phyloP scores from a whole-genome alignment of 1,140 invertebrate species.

The Alviniconcha marisindica region DNA sequence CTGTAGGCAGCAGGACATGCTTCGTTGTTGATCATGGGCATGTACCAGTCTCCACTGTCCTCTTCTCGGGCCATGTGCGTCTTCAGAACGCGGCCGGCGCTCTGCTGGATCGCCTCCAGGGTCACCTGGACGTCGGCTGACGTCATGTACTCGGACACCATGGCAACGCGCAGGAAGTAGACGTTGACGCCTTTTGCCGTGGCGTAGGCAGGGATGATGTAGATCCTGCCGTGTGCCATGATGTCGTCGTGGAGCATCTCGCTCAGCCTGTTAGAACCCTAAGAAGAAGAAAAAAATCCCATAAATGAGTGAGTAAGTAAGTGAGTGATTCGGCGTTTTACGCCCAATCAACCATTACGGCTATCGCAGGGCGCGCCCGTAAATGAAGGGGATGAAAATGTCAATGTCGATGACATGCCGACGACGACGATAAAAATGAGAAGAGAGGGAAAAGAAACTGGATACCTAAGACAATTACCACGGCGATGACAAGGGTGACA shows the following conservation, averaged over 20 bases:
- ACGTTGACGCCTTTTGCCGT: constrained; percentile 32
- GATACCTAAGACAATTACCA: too few relatives aligned
- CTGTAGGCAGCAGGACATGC: constrained; percentile 30
- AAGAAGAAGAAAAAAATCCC: not conserved
- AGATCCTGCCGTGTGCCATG: constrained; percentile 51
- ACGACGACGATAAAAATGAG: not conserved
- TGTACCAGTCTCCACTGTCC: constrained; percentile 31
- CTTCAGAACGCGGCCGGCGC: constrained; percentile 43
- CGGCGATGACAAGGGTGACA: too few relatives aligned
- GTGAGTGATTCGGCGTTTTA: too few relatives aligned
- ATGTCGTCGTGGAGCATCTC: constrained; percentile 56
- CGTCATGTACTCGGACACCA: constrained; percentile 57
- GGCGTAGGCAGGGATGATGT: constrained; percentile 56
- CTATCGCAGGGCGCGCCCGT: not conserved
- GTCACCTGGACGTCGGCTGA: constrained; percentile 54
- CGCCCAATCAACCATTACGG: too few relatives aligned
- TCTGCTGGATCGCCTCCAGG: constrained; percentile 47
- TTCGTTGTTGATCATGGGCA: constrained; percentile 41
- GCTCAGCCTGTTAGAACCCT: constrained; percentile 49
- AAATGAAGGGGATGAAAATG: not conserved
- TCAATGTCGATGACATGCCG: not conserved
- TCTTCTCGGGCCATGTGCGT: not conserved
- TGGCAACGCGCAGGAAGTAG: constrained; percentile 59
- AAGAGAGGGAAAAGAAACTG: too few relatives aligned
- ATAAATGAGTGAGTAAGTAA: too few relatives aligned